These are phyloP conservation scores for Percopsis transmontana DNA, from an alignment of 2,113 vertebrate species.

Conservation along the genomic window DNA sequence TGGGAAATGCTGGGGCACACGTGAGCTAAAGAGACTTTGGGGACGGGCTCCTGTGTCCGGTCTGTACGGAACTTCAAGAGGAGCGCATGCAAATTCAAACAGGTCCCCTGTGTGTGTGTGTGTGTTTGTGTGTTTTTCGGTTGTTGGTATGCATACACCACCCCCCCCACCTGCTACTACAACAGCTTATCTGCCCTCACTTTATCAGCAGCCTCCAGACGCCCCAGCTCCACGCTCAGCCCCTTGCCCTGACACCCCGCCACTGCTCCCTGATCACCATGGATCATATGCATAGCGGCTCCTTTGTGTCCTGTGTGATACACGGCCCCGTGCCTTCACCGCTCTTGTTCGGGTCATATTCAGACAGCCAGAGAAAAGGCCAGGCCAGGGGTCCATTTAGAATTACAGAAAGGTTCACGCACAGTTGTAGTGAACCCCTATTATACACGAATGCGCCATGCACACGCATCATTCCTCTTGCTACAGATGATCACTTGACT, in stretches of 20 bases:
- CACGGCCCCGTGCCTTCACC: constrained; percentile 36
- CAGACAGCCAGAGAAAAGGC: constrained; percentile 48
- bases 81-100: constrained; percentile 68
- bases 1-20: neutral
- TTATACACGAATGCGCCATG: constrained; percentile 1
- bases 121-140: constrained; percentile 17
- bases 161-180: constrained; percentile 31
- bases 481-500: neutral
- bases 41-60: neutral
- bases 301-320: constrained; percentile 53
- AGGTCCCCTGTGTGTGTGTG: constrained; percentile 30
- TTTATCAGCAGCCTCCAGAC: constrained; percentile 56
- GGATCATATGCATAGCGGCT: constrained; percentile 62
- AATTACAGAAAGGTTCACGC: constrained; percentile 47
- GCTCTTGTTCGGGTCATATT: neutral
- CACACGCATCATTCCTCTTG: neutral
- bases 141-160: constrained; percentile 58
- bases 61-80: constrained; percentile 54
- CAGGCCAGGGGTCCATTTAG: constrained; percentile 58
- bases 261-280: constrained; percentile 58
- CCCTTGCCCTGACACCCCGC: constrained; percentile 40
- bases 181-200: constrained; percentile 34
- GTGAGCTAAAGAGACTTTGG: neutral
- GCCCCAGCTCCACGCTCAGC: constrained; percentile 53
- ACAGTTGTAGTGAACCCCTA: neutral